Conservation (phyloP, 1,140 invertebrate genomes). For the Melitaea cinxia region DNA sequence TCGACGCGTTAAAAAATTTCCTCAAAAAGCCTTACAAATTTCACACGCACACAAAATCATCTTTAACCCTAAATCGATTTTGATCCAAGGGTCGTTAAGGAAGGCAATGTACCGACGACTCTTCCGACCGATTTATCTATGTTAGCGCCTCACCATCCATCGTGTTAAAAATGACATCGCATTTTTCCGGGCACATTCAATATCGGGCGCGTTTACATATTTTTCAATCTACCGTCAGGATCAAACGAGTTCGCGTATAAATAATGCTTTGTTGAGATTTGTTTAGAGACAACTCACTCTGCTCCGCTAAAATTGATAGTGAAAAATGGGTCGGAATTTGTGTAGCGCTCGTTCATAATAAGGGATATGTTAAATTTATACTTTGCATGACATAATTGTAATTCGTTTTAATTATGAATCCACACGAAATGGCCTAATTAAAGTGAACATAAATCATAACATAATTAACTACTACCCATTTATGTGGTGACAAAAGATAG, state of each 20-base stretch:
- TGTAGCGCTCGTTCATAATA: not conserved
- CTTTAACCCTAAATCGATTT: slow-evolving; percentile 71
- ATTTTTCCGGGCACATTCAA: slow-evolving; percentile 62
- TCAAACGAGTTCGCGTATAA: slow-evolving; percentile 24
- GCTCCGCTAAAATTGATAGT: slow-evolving; percentile 17
- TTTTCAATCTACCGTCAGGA: slow-evolving; percentile 54
- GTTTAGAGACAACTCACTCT: slow-evolving; percentile 15
- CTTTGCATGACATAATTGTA: not conserved
- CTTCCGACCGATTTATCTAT: slow-evolving; percentile 69
- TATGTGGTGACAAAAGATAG: not conserved
- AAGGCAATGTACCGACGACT: slow-evolving; percentile 67
- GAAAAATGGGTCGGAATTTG: not conserved
- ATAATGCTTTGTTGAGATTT: slow-evolving; percentile 28
- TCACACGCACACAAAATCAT: slow-evolving; percentile 53
- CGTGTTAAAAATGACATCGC: slow-evolving; percentile 71
- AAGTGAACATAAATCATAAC: not conserved
- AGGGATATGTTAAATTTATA: not conserved
- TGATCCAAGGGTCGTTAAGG: slow-evolving; percentile 67
- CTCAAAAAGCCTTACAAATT: slow-evolving; percentile 13
- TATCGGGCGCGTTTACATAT: slow-evolving; percentile 65
- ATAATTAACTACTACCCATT: slow-evolving; percentile 4
- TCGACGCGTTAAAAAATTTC: slow-evolving; percentile 16
- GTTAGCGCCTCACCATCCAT: slow-evolving; percentile 61
- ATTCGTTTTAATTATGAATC: not conserved
- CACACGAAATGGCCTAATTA: not conserved